Evolutionary conservation across 2,113 vertebrate genomes (phyloP).

Genomic region (Sander vitreus): DNA sequence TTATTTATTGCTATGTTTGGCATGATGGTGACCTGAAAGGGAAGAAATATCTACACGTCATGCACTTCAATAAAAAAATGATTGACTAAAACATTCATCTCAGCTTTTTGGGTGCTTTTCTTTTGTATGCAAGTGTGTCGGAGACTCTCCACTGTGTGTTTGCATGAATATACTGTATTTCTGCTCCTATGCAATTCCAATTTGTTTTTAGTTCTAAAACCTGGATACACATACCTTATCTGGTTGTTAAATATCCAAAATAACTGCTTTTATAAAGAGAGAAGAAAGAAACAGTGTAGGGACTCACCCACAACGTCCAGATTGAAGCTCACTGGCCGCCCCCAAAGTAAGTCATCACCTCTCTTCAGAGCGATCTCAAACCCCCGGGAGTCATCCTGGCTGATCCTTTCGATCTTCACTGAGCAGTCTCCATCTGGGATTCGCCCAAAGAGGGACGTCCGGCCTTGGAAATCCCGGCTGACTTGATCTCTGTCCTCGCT

Average conservation of each 20-base stretch:
- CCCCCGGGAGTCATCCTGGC: constrained; percentile 55
- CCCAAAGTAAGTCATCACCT: constrained; percentile 65
- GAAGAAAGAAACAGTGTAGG: background rate
- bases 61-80: background rate
- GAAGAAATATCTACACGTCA: background rate
- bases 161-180: background rate
- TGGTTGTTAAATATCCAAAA: background rate
- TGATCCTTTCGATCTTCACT: constrained; percentile 75
- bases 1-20: background rate
- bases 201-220: background rate
- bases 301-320: constrained; percentile 74
- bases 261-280: background rate
- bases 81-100: background rate
- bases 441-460: constrained; percentile 72
- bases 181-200: background rate
- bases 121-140: background rate
- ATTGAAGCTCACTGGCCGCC: constrained; percentile 48
- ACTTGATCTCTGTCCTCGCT: constrained; percentile 64
- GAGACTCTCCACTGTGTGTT: background rate
- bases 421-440: constrained; percentile 82
- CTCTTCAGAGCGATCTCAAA: constrained; percentile 79
- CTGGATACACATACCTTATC: background rate
- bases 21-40: background rate
- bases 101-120: background rate
- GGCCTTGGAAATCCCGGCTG: constrained; percentile 71